phyloP scores from a whole-genome alignment of 30 jellyfish, hydroid and myxozoan species.

The Pseudorhiza aurosa region DNA sequence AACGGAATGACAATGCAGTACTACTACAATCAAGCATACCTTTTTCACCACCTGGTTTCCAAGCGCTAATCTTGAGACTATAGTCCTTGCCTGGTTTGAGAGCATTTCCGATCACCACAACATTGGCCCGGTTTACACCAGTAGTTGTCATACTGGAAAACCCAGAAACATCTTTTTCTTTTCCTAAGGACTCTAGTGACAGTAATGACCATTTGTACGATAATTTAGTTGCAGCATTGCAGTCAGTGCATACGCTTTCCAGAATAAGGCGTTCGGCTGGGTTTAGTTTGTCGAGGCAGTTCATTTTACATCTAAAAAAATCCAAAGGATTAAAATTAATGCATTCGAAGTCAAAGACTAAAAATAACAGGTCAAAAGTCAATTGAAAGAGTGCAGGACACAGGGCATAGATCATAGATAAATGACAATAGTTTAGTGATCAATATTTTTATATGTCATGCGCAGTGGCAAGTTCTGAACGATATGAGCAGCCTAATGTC shows the following conservation, averaged over 20 bases:
- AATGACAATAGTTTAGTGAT: too few relatives aligned
- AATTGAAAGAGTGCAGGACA: too few relatives aligned
- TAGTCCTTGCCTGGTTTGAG: conserved; percentile 63
- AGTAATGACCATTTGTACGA: conserved; percentile 74
- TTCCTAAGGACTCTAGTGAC: neutral
- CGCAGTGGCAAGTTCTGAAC: too few relatives aligned
- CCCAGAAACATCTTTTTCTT: conserved; percentile 40
- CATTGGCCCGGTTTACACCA: conserved; percentile 66
- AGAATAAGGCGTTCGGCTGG: conserved; percentile 76
- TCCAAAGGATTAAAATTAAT: too few relatives aligned
- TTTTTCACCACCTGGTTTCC: conserved; percentile 72
- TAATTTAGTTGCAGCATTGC: conserved; percentile 43
- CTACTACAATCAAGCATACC: too few relatives aligned
- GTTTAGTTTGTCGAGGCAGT: conserved; percentile 76
- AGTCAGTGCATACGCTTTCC: conserved; percentile 88
- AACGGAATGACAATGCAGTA: too few relatives aligned
- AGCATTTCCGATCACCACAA: conserved; percentile 75
- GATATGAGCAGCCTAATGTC: too few relatives aligned
- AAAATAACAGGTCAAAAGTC: too few relatives aligned
- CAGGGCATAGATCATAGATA: too few relatives aligned
- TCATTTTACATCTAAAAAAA: conserved; percentile 81
- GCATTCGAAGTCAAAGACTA: too few relatives aligned
- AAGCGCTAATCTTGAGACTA: conserved; percentile 77
- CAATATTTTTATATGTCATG: too few relatives aligned
- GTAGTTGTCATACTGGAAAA: conserved; percentile 79